Evolutionary conservation across 1,140 invertebrate genomes (phyloP), one percentile per base, ranked within the genome.

Genomic region (Dendrolimus punctatus): DNA sequence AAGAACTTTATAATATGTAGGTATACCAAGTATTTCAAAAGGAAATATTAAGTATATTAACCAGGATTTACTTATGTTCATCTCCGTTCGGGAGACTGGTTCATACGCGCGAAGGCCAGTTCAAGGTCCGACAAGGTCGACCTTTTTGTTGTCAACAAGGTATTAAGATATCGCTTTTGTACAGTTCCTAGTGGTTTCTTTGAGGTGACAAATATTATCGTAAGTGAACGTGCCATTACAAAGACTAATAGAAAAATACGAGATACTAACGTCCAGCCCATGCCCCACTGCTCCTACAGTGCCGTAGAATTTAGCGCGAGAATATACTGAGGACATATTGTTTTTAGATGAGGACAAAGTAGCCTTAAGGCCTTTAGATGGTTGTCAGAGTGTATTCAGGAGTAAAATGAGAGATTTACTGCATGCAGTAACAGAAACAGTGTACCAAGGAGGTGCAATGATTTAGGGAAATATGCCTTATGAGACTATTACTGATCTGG

Each of bases 401-500:
- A 7, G 46, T 6, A 9, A 10, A 44, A 44, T 49, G 36, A 55
- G 9, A 8, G 37, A 40, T 55, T 55, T 55, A 40, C 40, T 39
- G 23, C 40, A 7, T 49, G 53, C 10, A 40, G 40, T 41, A 10
- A 48, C n/a, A 39, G n/a, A n/a, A n/a, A n/a, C n/a, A n/a, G n/a
- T n/a, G n/a, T n/a, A n/a, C n/a, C n/a, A n/a, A n/a, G n/a, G n/a
- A n/a, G n/a, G n/a, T 43, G 10, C 49, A 42, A 55, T 55, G 53
- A 37, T 55, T 8, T 55, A 36, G 46, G 40, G 23, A 7, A 40
- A 46, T 8, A 55, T 49, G 6, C 38, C 53, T 55, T 55, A 55
- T n/a, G 46, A 55, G 37, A 44, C 55, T 6, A 51, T 51, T 46
- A 61, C 59, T 2, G 59, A 56, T 5, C 44, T 61, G 4, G 51